Evolutionary conservation across 2,888 invertebrate genomes (phyloP).

Genomic region (Chymomyza caudatula): DNA sequence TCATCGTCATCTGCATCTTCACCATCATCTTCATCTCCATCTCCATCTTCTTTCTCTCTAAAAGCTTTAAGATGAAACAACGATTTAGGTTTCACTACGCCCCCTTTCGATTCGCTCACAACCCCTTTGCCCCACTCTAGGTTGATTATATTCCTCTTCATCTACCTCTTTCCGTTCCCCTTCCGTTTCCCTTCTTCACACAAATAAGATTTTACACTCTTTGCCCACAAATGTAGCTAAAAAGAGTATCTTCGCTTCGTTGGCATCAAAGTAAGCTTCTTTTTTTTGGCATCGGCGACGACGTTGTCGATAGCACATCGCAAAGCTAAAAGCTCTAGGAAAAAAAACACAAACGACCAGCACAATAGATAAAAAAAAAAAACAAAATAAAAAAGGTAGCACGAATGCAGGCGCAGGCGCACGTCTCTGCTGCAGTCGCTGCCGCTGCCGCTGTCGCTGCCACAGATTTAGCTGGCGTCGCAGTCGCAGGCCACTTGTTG

Average conservation of each 20-base stretch:
- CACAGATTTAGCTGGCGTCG: not conserved
- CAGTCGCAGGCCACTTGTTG: constrained; percentile 57
- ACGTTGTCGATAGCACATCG: constrained; percentile 55
- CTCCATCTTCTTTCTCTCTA: too few species aligned
- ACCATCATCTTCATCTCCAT: too few species aligned
- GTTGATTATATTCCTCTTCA: too few species aligned
- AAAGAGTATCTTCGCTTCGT: not conserved
- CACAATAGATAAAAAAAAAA: constrained; percentile 5
- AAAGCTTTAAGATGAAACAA: too few species aligned
- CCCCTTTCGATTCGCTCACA: too few species aligned
- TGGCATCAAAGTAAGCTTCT: not conserved
- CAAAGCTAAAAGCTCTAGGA: constrained; percentile 31
- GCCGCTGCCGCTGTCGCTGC: not conserved
- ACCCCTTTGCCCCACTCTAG: too few species aligned
- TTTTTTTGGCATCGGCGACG: not conserved
- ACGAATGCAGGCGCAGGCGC: constrained; percentile 25
- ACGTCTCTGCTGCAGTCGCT: not conserved
- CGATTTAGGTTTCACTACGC: too few species aligned
- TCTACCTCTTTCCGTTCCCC: too few species aligned
- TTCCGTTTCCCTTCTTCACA: too few species aligned
- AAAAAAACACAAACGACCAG: constrained; percentile 2
- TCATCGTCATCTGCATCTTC: too few species aligned
- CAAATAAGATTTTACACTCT: too few species aligned
- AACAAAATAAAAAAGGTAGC: constrained; percentile 57
- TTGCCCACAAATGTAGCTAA: too few species aligned